Conservation (phyloP, 1,140 invertebrate genomes). For the Drosophila leontia region DNA sequence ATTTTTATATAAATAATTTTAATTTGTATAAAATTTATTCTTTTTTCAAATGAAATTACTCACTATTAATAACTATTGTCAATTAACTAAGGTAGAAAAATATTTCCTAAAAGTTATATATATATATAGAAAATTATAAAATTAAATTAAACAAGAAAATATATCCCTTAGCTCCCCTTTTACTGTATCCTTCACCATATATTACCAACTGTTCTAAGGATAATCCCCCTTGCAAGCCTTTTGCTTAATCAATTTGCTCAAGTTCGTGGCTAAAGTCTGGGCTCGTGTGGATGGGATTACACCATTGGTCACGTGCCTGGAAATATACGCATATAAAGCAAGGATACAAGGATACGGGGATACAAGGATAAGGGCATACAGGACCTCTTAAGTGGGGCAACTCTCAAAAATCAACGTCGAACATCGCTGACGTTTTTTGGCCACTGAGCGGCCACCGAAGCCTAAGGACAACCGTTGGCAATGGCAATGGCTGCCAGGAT, state of each 20-base stretch:
- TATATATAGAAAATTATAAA: background rate
- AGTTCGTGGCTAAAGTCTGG: slow-evolving; percentile 1
- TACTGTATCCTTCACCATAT: background rate
- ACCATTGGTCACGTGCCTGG: slow-evolving; percentile 42
- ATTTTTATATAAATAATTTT: background rate
- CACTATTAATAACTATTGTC: background rate
- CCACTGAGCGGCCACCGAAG: slow-evolving; percentile 33
- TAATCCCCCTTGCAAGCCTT: background rate
- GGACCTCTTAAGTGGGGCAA: slow-evolving; percentile 40
- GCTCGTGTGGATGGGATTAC: slow-evolving; percentile 26
- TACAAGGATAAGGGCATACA: background rate
- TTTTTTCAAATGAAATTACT: background rate
- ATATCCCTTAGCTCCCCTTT: background rate
- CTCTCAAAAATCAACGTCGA: slow-evolving; percentile 51
- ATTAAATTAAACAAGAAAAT: background rate
- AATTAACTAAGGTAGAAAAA: background rate
- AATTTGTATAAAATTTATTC: background rate
- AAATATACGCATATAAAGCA: slow-evolving; percentile 36
- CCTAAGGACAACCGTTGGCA: slow-evolving; percentile 61
- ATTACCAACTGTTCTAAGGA: background rate
- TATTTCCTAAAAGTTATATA: background rate
- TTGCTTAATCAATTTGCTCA: slow-evolving; percentile 24
- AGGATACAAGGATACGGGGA: background rate
- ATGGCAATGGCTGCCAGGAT: slow-evolving; percentile 76
- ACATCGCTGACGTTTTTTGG: slow-evolving; percentile 27